A percentile compares a stretch with the other conserved stretches of the same genome.
phyloP scores from a whole-genome alignment of 2,888 invertebrate species.

The Diachrysia chrysitis region DNA sequence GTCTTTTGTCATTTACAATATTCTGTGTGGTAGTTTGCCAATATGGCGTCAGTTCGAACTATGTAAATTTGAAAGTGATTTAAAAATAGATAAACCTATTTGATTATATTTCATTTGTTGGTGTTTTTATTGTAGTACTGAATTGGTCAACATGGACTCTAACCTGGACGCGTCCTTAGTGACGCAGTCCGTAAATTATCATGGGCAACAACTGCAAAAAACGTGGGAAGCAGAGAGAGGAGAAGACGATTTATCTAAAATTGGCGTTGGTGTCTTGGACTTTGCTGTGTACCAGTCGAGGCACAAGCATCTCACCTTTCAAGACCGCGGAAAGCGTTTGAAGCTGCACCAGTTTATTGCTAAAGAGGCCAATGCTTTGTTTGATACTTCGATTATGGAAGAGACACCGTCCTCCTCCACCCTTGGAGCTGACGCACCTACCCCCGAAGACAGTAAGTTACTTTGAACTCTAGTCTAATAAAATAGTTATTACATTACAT shows the following conservation, averaged over 20 bases:
- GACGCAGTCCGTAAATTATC: conserved; percentile 93
- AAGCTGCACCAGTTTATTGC: conserved; percentile 96
- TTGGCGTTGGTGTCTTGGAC: conserved; percentile 90
- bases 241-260: conserved; percentile 92
- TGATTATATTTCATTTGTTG: background rate
- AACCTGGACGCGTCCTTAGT: conserved; percentile 88
- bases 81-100: background rate
- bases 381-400: conserved; percentile 88
- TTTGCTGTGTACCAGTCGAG: conserved; percentile 94
- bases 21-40: conserved; percentile 30
- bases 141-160: conserved; percentile 73
- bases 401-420: conserved; percentile 85
- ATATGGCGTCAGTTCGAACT: conserved; percentile 53
- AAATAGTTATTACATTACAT: too few species aligned
- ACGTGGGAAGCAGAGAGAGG: conserved; percentile 96
- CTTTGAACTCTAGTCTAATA: too few species aligned
- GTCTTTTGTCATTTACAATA: background rate
- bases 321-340: conserved; percentile 94
- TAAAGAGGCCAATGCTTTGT: conserved; percentile 94
- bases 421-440: conserved; percentile 84
- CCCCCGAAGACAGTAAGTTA: conserved; percentile 89
- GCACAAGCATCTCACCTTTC: conserved; percentile 94
- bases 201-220: conserved; percentile 96
- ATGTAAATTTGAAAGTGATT: too few species aligned
- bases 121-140: conserved; percentile 52